Percentiles rank a stretch among this genome's conserved stretches.
phyloP scores from a whole-genome alignment of 1,140 invertebrate genomes.

The Heliconius congener region DNA sequence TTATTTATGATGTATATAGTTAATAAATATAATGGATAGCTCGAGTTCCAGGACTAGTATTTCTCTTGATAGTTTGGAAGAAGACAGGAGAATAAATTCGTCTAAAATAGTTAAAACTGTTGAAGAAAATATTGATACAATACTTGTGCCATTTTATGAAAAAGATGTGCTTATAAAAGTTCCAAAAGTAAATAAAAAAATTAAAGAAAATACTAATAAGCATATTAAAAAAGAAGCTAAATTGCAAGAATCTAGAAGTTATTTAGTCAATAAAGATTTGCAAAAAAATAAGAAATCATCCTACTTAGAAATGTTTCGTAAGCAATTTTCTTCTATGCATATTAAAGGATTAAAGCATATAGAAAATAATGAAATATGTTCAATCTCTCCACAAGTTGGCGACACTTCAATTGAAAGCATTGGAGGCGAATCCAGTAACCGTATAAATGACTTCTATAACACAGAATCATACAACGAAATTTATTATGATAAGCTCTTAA shows the following conservation, averaged over 20 bases:
- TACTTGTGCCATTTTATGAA: constrained; percentile 74
- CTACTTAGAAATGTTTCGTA: constrained; percentile 71
- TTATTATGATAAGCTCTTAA: constrained; percentile 67
- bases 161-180: constrained; percentile 72
- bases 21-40: constrained; percentile 51
- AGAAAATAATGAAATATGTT: constrained; percentile 57
- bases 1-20: not conserved
- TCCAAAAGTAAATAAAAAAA: constrained; percentile 53
- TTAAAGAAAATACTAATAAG: constrained; percentile 40
- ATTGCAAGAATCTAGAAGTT: constrained; percentile 49
- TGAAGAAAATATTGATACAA: constrained; percentile 61
- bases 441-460: constrained; percentile 61
- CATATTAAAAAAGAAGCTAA: constrained; percentile 39
- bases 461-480: constrained; percentile 75
- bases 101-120: constrained; percentile 39
- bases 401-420: constrained; percentile 71
- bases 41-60: constrained; percentile 57
- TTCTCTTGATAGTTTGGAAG: constrained; percentile 68
- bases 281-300: constrained; percentile 47
- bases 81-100: constrained; percentile 50
- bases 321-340: constrained; percentile 49
- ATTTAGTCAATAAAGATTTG: constrained; percentile 63
- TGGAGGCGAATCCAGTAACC: constrained; percentile 45
- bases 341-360: constrained; percentile 31
- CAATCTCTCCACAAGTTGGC: constrained; percentile 68